Conservation (phyloP, 2,888 invertebrate species). For the Athrips mouffetella region DNA sequence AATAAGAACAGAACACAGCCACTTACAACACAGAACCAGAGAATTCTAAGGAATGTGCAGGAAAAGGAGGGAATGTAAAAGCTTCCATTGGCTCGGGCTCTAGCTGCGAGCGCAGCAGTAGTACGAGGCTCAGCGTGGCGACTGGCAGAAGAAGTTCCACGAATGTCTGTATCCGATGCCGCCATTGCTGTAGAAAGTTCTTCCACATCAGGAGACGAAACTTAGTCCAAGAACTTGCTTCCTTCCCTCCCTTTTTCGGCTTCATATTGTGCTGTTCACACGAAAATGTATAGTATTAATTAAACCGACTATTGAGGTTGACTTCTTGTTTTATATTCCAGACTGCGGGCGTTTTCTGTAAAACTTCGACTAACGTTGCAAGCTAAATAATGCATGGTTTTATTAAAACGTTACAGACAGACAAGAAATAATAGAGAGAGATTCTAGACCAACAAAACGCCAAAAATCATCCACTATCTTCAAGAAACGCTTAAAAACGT, state of each 20-base stretch:
- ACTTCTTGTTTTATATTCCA: too few species aligned
- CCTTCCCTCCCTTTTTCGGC: conserved; percentile 26
- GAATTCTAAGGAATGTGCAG: conserved; percentile 44
- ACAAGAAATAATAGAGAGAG: too few species aligned
- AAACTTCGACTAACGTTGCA: too few species aligned
- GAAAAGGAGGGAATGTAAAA: conserved; percentile 42
- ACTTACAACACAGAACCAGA: conserved; percentile 52
- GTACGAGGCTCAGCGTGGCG: conserved; percentile 81
- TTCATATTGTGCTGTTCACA: conserved; percentile 25
- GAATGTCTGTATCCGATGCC: conserved; percentile 82
- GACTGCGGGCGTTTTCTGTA: too few species aligned
- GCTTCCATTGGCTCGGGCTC: conserved; percentile 61
- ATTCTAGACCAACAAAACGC: too few species aligned
- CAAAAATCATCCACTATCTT: too few species aligned
- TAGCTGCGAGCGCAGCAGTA: conserved; percentile 83
- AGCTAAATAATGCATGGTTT: too few species aligned
- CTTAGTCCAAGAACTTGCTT: conserved; percentile 69
- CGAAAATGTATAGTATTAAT: too few species aligned
- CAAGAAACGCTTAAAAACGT: too few species aligned
- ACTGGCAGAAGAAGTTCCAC: conserved; percentile 84
- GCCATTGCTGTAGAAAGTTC: conserved; percentile 87
- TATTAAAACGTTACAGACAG: too few species aligned
- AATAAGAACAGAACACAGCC: too few species aligned
- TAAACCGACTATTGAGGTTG: too few species aligned
- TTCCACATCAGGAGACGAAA: conserved; percentile 89